Evolutionary conservation across 2,113 vertebrate species (phyloP).

Genomic region (Daboia siamensis): DNA sequence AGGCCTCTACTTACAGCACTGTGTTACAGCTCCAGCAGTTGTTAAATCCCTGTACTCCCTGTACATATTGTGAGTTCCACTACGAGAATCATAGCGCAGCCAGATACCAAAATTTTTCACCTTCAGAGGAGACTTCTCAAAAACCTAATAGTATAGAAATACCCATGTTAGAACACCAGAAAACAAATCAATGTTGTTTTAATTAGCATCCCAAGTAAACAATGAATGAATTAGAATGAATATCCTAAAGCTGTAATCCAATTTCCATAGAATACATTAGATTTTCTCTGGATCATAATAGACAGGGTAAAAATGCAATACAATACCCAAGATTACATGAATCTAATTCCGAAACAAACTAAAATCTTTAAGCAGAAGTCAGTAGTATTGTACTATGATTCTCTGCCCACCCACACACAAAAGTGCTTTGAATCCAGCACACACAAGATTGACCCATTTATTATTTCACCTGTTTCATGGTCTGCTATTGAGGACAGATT

Average conservation of each 20-base stretch:
- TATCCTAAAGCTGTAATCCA: background rate
- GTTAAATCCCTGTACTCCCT: slow-evolving; percentile 95
- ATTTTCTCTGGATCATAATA: background rate
- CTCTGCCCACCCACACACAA: background rate
- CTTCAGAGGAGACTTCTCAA: slow-evolving; percentile 88
- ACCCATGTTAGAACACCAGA: background rate
- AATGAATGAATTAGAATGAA: background rate
- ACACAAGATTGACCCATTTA: background rate
- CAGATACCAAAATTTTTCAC: slow-evolving; percentile 99
- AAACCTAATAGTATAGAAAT: slow-evolving; percentile 74
- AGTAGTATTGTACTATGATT: background rate
- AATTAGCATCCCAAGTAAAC: background rate
- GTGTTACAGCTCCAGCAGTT: slow-evolving; percentile 93
- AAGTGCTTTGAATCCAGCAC: background rate
- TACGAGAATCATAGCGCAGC: slow-evolving; percentile 97
- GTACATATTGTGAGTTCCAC: slow-evolving; percentile 99
- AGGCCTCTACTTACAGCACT: slow-evolving; percentile 86
- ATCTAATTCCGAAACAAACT: background rate
- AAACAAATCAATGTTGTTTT: background rate
- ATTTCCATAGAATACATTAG: background rate
- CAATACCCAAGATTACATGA: background rate
- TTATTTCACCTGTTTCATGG: background rate
- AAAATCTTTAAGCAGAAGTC: background rate
- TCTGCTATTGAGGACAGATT: background rate
- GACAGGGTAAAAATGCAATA: background rate